Evolutionary conservation across 2,113 vertebrate species (phyloP), one percentile per base, ranked within the genome.

Genomic region (Ammodytes dubius): DNA sequence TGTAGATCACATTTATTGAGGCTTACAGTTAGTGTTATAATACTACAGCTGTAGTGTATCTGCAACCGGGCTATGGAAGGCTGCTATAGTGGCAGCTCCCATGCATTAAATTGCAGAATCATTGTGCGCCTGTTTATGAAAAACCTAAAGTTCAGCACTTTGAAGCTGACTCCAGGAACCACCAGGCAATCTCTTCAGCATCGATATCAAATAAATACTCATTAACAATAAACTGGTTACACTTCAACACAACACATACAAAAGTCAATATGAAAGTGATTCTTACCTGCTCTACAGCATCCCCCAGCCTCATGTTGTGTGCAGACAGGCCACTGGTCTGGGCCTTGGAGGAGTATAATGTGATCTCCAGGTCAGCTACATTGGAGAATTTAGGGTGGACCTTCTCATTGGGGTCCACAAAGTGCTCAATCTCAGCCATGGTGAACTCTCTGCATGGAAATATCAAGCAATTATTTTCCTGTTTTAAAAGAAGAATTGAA

Each of bases 391-490:
- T 99, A 77, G 97, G 97, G 83, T 99, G 98, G 61, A 96, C 92
- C 53, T 99, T 99, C 82, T 99, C 98, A 57, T 72, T 96, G 47
- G 98, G 98, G 84, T 99, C 98, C 84, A 99, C 98, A 95, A 99
- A 99, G 95, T 99, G 98, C 94, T 99, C 98, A 0, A 99, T 99
- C 95, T 99, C 98, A 70, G 98, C 98, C 98, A 99, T 99, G 66
- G 98, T 99, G 93, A 99, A 99, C 94, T 99, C 98, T 87, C 98
- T 99, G 87, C 0, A n/a, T 14, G 50, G 12, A 70, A 70, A 70
- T 3, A 11, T 70, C 50, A 13, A 9, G 52, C 2, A 14, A 56
- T 70, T 42, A 54, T 13, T 14, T 4, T 69, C 47, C 65, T 12
- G 47, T 40, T 40, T n/a, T 39, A 40, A 3, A 5, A 17, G 46